A percentile compares a stretch with the other conserved stretches of the same genome.
Evolutionary conservation across 2,113 vertebrate species (phyloP).

Genomic region (Bostrychus sinensis): DNA sequence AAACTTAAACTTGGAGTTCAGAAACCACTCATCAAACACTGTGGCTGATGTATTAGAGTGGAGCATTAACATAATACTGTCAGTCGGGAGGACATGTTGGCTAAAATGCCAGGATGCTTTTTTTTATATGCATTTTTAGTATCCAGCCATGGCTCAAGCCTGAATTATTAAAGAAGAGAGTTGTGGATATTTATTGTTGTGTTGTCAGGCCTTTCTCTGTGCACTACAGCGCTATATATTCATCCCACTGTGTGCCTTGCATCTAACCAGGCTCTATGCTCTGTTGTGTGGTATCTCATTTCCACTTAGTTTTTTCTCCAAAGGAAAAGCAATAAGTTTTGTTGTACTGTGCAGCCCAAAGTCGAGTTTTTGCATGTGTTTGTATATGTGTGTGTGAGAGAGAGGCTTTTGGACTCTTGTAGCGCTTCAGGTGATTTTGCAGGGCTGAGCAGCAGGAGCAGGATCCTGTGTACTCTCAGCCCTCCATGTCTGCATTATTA

Average conservation of each 20-base stretch:
- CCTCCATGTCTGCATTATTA: slow-evolving; percentile 71
- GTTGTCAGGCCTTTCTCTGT: slow-evolving; percentile 48
- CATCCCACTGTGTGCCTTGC: slow-evolving; percentile 22
- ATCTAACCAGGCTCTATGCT: slow-evolving; percentile 22
- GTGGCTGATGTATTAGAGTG: not conserved
- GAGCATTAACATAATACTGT: not conserved
- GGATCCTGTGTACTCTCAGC: slow-evolving; percentile 55
- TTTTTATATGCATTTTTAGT: slow-evolving; percentile 49
- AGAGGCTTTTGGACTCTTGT: slow-evolving; percentile 13
- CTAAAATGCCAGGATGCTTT: slow-evolving; percentile 63
- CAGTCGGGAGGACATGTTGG: not conserved
- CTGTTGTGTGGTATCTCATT: slow-evolving; percentile 4
- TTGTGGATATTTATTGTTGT: slow-evolving; percentile 75
- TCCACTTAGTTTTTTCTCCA: slow-evolving; percentile 22
- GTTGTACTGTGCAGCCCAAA: slow-evolving; percentile 20
- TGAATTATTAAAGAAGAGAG: slow-evolving; percentile 70
- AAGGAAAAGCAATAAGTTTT: slow-evolving; percentile 16
- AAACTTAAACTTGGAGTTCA: no score
- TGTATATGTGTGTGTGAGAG: slow-evolving; percentile 15
- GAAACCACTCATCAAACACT: not conserved
- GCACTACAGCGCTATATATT: slow-evolving; percentile 24
- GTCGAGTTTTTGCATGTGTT: slow-evolving; percentile 15
- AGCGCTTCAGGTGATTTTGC: slow-evolving; percentile 62
- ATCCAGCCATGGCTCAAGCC: slow-evolving; percentile 39
- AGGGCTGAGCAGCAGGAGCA: slow-evolving; percentile 40